Percentiles rank a stretch among this genome's conserved stretches.
Evolutionary conservation across 2,888 invertebrate genomes (phyloP).

Genomic region (Carpatolechia fugitivella): DNA sequence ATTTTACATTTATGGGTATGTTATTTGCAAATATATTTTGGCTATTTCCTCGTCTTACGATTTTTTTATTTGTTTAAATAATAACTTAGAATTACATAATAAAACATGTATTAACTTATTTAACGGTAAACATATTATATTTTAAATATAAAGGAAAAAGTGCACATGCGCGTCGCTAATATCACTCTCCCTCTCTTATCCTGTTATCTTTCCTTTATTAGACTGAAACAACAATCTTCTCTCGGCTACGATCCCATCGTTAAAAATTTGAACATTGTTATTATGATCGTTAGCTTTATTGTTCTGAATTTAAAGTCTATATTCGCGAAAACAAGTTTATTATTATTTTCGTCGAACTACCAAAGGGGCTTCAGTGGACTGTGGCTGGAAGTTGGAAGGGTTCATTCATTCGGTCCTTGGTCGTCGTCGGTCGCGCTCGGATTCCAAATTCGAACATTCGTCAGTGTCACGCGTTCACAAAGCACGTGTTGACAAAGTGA

Average conservation of each 20-base stretch:
- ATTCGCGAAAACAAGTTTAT: conserved; percentile 33
- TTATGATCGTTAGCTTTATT: conserved; percentile 33
- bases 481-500: conserved; percentile 43
- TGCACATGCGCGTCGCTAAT: conserved; percentile 53
- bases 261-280: conserved; percentile 29
- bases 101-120: conserved; percentile 55
- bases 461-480: conserved; percentile 23
- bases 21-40: too few relatives aligned
- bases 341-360: conserved; percentile 50
- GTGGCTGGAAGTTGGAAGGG: conserved; percentile 31
- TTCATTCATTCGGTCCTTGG: conserved; percentile 45
- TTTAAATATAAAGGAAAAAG: conserved; percentile 30
- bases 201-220: background rate
- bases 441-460: conserved; percentile 18
- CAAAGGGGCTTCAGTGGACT: conserved; percentile 40
- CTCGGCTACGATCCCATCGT: conserved; percentile 46
- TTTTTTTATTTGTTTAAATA: too few relatives aligned
- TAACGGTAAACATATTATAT: too few relatives aligned
- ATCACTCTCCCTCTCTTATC: conserved; percentile 29
- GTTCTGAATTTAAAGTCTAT: conserved; percentile 35
- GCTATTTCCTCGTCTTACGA: too few relatives aligned
- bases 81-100: too few relatives aligned
- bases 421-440: conserved; percentile 34
- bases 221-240: conserved; percentile 45
- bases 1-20: too few relatives aligned